phyloP scores from a whole-genome alignment of 1,140 invertebrate genomes.

The Arion vulgaris region DNA sequence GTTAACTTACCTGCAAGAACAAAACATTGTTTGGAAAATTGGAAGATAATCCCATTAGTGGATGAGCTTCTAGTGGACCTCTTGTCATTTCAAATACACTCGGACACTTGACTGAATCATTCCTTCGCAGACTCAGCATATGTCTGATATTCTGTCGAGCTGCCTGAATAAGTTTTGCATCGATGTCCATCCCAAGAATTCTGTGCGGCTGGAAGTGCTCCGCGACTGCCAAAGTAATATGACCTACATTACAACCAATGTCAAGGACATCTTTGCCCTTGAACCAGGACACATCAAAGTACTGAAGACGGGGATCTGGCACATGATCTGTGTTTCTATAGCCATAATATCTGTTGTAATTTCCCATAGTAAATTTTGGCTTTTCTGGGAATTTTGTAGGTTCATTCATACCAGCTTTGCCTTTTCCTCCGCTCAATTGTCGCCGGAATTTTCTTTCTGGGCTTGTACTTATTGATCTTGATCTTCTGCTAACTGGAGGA shows the following conservation, averaged over 20 bases:
- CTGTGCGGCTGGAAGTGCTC: slow-evolving; percentile 86
- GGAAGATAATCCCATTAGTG: slow-evolving; percentile 61
- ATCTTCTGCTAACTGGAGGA: neutral
- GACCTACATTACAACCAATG: slow-evolving; percentile 97
- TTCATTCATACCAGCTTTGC: slow-evolving; percentile 10
- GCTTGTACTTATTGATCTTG: slow-evolving; percentile 38
- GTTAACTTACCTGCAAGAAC: slow-evolving; percentile 87
- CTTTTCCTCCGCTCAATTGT: slow-evolving; percentile 46
- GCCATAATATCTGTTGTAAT: slow-evolving; percentile 97
- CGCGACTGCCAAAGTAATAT: slow-evolving; percentile 88
- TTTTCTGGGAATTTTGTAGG: slow-evolving; percentile 44
- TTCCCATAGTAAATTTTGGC: slow-evolving; percentile 88
- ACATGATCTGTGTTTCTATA: slow-evolving; percentile 88
- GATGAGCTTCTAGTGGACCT: slow-evolving; percentile 82
- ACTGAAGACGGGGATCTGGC: slow-evolving; percentile 85
- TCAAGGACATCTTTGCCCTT: slow-evolving; percentile 92
- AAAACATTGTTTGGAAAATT: slow-evolving; percentile 89
- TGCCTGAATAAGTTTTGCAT: slow-evolving; percentile 86
- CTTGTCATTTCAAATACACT: slow-evolving; percentile 88
- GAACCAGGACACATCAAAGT: slow-evolving; percentile 89
- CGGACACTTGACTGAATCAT: slow-evolving; percentile 75
- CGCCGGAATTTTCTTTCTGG: slow-evolving; percentile 46
- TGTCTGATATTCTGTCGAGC: slow-evolving; percentile 87
- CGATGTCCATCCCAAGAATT: slow-evolving; percentile 96
- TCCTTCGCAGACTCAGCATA: slow-evolving; percentile 77